These are phyloP conservation scores for Agonopterix alstromeriana DNA, from an alignment of 2,888 invertebrate genomes.

Conservation along the genomic window DNA sequence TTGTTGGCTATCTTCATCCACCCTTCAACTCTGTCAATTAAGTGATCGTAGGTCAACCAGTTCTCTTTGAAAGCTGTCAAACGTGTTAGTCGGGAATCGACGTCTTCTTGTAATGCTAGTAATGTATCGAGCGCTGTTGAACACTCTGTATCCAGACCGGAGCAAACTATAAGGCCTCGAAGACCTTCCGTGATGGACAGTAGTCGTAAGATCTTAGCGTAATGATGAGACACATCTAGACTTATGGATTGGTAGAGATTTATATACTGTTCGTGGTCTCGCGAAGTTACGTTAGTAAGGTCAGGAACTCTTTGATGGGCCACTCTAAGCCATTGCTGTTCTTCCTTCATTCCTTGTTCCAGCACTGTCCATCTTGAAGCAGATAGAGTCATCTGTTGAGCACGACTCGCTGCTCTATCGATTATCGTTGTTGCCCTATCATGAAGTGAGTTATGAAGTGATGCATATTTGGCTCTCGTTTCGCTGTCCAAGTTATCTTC, in stretches of 20 bases:
- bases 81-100: conserved; percentile 83
- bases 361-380: conserved; percentile 90
- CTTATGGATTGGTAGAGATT: conserved; percentile 88
- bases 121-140: conserved; percentile 84
- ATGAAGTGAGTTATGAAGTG: conserved; percentile 86
- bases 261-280: conserved; percentile 90
- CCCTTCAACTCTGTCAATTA: conserved; percentile 83
- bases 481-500: conserved; percentile 90
- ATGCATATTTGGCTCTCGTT: conserved; percentile 83
- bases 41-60: conserved; percentile 85
- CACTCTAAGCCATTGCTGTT: conserved; percentile 88
- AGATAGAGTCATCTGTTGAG: conserved; percentile 89
- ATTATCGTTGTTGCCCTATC: conserved; percentile 85
- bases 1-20: conserved; percentile 87
- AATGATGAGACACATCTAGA: conserved; percentile 87
- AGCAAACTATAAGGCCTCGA: conserved; percentile 84
- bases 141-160: conserved; percentile 84
- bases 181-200: conserved; percentile 84
- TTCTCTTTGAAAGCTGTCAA: conserved; percentile 86
- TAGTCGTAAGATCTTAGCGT: conserved; percentile 85
- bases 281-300: conserved; percentile 86
- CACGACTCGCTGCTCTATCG: conserved; percentile 87
- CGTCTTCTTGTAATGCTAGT: conserved; percentile 84
- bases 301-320: conserved; percentile 91
- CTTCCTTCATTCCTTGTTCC: conserved; percentile 89